Evolutionary conservation across 1,140 invertebrate species (phyloP).

Genomic region (Mamestra configurata): DNA sequence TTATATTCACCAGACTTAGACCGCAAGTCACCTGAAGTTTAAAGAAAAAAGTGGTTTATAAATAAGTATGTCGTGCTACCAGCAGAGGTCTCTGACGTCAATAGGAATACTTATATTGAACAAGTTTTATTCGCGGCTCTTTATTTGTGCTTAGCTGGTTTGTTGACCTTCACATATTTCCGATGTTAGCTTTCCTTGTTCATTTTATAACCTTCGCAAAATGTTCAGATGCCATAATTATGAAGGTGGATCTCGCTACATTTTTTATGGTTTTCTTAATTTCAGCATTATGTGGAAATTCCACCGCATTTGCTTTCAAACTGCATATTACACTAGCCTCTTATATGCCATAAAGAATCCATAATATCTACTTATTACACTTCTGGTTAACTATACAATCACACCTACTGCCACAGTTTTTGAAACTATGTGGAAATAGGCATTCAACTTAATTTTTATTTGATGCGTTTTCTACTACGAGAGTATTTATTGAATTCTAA

Average conservation of each 20-base stretch:
- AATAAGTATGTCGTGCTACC: background rate
- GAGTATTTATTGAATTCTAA: background rate
- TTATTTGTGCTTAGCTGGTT: constrained; percentile 55
- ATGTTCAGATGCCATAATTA: constrained; percentile 41
- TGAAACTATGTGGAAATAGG: background rate
- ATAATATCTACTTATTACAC: background rate
- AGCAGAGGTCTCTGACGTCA: constrained; percentile 32
- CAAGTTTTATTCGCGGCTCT: constrained; percentile 44
- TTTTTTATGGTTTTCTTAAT: constrained; percentile 9
- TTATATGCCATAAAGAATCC: background rate
- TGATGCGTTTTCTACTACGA: background rate
- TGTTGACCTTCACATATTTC: constrained; percentile 65
- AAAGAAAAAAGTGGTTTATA: constrained; percentile 12
- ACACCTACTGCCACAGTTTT: background rate
- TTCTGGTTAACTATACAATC: background rate
- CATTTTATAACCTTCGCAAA: constrained; percentile 60
- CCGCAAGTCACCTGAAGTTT: background rate
- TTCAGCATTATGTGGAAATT: background rate
- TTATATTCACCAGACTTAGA: background rate
- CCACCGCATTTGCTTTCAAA: background rate
- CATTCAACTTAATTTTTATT: background rate
- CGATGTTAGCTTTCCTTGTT: constrained; percentile 69
- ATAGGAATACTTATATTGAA: constrained; percentile 37
- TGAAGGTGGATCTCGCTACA: background rate
- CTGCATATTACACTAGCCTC: background rate